phyloP scores from a whole-genome alignment of 1,140 invertebrate species.

The Procambarus virginalis region DNA sequence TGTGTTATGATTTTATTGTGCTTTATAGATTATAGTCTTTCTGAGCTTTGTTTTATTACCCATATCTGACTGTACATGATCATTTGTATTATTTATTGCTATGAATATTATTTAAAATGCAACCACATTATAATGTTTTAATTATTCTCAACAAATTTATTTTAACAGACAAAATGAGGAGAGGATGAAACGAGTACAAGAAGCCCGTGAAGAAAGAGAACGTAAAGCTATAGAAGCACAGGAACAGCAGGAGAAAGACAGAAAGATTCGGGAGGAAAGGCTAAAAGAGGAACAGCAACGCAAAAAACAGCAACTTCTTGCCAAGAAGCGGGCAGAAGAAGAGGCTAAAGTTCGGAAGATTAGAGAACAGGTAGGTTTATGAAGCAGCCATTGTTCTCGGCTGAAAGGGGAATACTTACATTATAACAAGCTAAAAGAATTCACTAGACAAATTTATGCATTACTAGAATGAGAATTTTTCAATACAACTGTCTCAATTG shows the following conservation, averaged over 20 bases:
- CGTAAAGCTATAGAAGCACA: constrained; percentile 48
- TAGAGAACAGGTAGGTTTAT: constrained; percentile 20
- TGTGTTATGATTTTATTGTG: no score
- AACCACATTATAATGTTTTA: neutral
- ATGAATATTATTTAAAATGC: no score
- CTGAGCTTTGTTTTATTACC: neutral
- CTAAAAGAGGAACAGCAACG: constrained; percentile 51
- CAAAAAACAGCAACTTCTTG: constrained; percentile 32
- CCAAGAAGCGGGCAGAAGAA: constrained; percentile 56
- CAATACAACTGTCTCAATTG: no score
- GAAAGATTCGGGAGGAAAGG: constrained; percentile 53
- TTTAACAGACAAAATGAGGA: constrained; percentile 55
- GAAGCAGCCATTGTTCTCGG: no score
- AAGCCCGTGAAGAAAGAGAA: constrained; percentile 57
- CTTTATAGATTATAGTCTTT: no score
- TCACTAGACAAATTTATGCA: no score
- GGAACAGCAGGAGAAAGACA: constrained; percentile 55
- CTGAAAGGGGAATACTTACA: no score
- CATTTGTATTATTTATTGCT: neutral
- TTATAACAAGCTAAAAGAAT: no score
- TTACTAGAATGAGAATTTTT: no score
- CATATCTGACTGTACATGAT: neutral
- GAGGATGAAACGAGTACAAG: constrained; percentile 62
- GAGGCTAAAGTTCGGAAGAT: constrained; percentile 39
- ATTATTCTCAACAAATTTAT: neutral